Conservation (phyloP, 1,140 invertebrate species). For the Philopotamus ludificatus region DNA sequence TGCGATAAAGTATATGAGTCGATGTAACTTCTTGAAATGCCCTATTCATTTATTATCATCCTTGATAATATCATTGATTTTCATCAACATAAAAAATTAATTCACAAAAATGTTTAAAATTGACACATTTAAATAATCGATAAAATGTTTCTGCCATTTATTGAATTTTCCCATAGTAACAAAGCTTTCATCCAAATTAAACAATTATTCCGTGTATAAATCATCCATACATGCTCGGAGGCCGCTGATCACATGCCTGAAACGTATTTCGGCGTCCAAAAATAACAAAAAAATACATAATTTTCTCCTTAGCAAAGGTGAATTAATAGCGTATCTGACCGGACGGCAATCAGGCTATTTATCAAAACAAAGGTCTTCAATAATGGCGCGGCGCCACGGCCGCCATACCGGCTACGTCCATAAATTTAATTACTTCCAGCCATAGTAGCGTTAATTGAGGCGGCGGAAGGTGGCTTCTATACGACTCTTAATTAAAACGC, state of each 20-base stretch:
- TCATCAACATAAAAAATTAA: no score
- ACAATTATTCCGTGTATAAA: no score
- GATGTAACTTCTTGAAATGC: no score
- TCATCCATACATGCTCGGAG: no score
- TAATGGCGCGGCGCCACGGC: constrained; percentile 5
- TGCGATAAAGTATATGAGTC: no score
- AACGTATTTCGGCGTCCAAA: not conserved
- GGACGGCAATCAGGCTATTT: constrained; percentile 27
- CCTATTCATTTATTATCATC: no score
- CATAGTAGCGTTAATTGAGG: constrained; percentile 7
- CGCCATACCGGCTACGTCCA: constrained; percentile 16
- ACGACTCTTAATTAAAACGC: not conserved
- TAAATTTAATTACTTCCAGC: constrained; percentile 32
- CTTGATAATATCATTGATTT: no score
- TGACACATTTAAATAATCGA: no score
- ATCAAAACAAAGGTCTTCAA: constrained; percentile 32
- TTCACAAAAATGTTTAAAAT: no score
- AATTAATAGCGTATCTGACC: constrained; percentile 26
- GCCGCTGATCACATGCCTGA: not conserved
- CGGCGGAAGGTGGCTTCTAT: constrained; percentile 5
- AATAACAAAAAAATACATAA: not conserved
- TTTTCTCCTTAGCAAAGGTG: constrained; percentile 12
- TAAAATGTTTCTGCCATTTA: not conserved
- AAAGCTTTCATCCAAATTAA: not conserved
- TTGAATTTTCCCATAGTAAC: no score